Evolutionary conservation across 2,797 vertebrate species (phyloP), one percentile per base, ranked within the genome.

Genomic region (Adelosebastes latens): DNA sequence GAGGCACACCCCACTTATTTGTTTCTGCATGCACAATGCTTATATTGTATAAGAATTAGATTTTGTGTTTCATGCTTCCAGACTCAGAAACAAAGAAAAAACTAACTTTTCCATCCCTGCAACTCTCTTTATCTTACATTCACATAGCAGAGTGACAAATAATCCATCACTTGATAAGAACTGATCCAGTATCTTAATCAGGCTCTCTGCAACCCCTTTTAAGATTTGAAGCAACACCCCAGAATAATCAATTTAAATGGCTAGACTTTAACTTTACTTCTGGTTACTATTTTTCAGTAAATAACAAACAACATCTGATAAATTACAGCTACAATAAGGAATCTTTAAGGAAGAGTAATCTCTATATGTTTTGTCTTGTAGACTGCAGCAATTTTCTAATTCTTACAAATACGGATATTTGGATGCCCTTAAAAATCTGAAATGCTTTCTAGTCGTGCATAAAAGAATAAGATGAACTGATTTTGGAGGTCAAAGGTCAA

Each of bases 91-190:
- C 13, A 34, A n/a, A 32, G 49, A 10, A n/a, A n/a, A 52, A 9
- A 52, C 8, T 34, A 62, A n/a, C 10, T 20, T 34, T 10, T 22
- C 20, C 60, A 22, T 63, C 60, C 31, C 60, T 62, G 31, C 12
- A 32, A 66, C 31, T 46, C 22, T 53, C 25, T 22, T 22, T 58
- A 49, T 49, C 77, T 46, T 46, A 46, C 42, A 18, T 42, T 42
- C 32, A 69, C 68, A 31, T 12, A 36, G 59, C 9, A 34, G 25
- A 14, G 32, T 73, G 61, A 84, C 56, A 60, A 76, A 78, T 87
- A 88, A 82, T 87, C 76, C 66, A 68, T 29, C 29, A 39, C 67
- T 58, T 68, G 58, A 87, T 84, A 70, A 81, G 61, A 79, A 32
- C 46, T 32, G 39, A 80, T 84, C 77, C 39, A 64, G 52, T 34